A percentile compares a stretch with the other conserved stretches of the same genome.
Conservation (phyloP, 2,888 invertebrate genomes). For the Subacronicta megacephala region DNA sequence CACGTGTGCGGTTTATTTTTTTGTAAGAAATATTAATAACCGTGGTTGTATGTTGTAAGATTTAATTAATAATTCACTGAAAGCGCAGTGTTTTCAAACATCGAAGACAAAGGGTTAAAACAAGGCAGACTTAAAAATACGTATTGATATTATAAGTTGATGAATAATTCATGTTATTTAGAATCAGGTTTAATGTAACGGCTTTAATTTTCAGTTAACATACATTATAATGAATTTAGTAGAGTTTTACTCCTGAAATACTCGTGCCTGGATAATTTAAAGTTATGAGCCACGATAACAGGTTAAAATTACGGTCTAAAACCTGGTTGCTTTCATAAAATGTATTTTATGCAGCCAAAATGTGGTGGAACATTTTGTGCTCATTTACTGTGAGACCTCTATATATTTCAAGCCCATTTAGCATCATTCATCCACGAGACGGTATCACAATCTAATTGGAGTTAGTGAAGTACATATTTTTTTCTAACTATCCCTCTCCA, state of each 20-base stretch:
- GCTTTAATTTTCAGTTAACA: constrained; percentile 44
- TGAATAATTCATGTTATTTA: constrained; percentile 20
- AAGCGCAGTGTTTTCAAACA: constrained; percentile 47
- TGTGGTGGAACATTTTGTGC: constrained; percentile 8
- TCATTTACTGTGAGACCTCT: constrained; percentile 11
- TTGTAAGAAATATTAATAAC: constrained; percentile 47
- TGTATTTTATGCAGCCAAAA: constrained; percentile 36
- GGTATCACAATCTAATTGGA: no score
- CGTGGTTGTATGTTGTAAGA: constrained; percentile 23
- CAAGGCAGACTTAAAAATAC: constrained; percentile 17
- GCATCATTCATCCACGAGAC: no score
- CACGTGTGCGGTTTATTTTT: constrained; percentile 50
- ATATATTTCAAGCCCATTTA: background rate
- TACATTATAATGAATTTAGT: constrained; percentile 42
- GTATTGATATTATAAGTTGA: constrained; percentile 21
- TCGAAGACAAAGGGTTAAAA: constrained; percentile 41
- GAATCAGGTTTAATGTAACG: constrained; percentile 30
- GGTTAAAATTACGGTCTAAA: constrained; percentile 29
- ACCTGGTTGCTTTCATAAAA: constrained; percentile 22
- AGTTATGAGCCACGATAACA: constrained; percentile 30
- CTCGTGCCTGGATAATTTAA: constrained; percentile 33
- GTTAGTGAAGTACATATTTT: no score
- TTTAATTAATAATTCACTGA: constrained; percentile 45
- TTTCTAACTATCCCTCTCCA: no score
- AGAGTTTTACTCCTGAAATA: constrained; percentile 35